Evolutionary conservation across 2,888 invertebrate genomes (phyloP).

Genomic region (Euzophera pinguis): DNA sequence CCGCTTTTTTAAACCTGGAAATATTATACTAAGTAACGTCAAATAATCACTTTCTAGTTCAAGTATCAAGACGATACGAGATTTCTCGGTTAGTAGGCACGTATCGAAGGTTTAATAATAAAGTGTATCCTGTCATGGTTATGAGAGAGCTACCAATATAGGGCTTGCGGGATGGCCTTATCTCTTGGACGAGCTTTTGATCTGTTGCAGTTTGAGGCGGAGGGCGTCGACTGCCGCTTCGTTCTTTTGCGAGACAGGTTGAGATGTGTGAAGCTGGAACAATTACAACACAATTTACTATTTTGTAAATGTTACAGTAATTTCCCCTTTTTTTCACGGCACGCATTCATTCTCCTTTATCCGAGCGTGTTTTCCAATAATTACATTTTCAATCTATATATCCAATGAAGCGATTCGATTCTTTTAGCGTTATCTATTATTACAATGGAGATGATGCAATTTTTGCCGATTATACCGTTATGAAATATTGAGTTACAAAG

Average conservation of each 20-base stretch:
- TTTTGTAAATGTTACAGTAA: neutral
- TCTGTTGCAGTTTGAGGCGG: conserved; percentile 74
- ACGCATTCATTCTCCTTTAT: too few species aligned
- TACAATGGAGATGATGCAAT: too few species aligned
- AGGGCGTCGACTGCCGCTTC: conserved; percentile 71
- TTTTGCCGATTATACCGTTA: too few species aligned
- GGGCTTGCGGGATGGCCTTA: conserved; percentile 42
- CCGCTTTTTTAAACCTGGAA: neutral
- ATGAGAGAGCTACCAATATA: conserved; percentile 50
- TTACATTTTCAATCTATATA: too few species aligned
- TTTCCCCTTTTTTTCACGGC: too few species aligned
- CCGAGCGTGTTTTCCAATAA: too few species aligned
- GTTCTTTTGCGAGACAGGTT: conserved; percentile 58
- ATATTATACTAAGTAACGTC: neutral
- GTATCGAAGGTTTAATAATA: conserved; percentile 19
- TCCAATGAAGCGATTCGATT: too few species aligned
- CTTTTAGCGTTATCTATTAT: too few species aligned
- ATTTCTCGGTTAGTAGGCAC: neutral
- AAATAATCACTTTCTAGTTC: neutral
- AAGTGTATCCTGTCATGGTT: conserved; percentile 25
- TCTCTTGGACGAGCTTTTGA: conserved; percentile 76
- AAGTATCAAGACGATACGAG: neutral
- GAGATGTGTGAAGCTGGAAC: conserved; percentile 63
- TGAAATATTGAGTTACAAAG: too few species aligned
- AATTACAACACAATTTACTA: conserved; percentile 3